Evolutionary conservation across 37 sponge, comb jelly and placozoan species (phyloP).

Genomic region (Chondrosia reniformis): DNA sequence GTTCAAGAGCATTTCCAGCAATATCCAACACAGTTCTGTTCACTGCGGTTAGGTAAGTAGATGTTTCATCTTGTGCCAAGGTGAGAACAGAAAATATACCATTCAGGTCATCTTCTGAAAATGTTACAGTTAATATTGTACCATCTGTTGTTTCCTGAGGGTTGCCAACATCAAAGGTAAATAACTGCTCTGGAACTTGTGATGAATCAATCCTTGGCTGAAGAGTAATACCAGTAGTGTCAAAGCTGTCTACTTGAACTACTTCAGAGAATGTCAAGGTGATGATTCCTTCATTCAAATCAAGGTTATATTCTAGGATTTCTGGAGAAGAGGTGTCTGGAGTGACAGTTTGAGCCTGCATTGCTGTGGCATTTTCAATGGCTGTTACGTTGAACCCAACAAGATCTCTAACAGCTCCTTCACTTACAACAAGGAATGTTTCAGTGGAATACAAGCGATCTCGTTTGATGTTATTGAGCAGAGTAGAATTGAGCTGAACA

Average conservation of each 20-base stretch:
- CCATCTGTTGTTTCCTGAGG: constrained; percentile 24
- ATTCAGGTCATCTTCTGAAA: constrained; percentile 59
- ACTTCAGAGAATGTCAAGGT: constrained; percentile 74
- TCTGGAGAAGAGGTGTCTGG: constrained; percentile 59
- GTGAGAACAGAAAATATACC: constrained; percentile 65
- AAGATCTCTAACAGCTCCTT: constrained; percentile 64
- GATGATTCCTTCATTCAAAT: constrained; percentile 63
- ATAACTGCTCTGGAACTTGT: constrained; percentile 42
- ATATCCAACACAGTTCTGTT: constrained; percentile 55
- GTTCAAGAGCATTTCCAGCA: constrained; percentile 43
- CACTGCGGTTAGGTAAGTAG: constrained; percentile 61
- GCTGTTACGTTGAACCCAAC: constrained; percentile 55
- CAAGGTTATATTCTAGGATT: constrained; percentile 46
- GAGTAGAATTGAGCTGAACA: constrained; percentile 29
- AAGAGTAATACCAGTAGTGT: constrained; percentile 31
- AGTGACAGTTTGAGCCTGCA: constrained; percentile 28
- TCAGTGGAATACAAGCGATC: constrained; percentile 9
- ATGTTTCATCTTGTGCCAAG: constrained; percentile 54
- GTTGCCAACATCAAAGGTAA: constrained; percentile 48
- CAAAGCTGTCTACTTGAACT: constrained; percentile 37
- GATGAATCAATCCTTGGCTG: constrained; percentile 67
- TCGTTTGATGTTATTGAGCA: constrained; percentile 65
- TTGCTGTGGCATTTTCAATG: constrained; percentile 23
- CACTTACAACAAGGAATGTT: constrained; percentile 50
- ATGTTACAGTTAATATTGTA: constrained; percentile 26